Conservation (phyloP, 2,113 vertebrate genomes). For the Eublepharis macularius region DNA sequence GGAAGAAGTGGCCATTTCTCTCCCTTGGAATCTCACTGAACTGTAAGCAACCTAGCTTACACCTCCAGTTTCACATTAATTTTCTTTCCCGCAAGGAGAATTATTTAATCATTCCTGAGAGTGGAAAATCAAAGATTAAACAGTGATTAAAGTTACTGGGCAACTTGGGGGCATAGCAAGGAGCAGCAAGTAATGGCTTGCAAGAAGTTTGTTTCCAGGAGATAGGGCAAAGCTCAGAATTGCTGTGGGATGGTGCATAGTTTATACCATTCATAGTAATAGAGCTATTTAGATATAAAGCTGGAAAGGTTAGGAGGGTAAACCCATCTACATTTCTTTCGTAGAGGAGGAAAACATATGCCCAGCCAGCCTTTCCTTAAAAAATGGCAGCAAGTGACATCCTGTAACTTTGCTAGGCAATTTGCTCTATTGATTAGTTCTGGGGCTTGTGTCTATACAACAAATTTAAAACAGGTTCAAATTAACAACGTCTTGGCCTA, state of each 20-base stretch:
- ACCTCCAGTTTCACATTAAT: not conserved
- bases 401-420: not conserved
- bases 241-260: not conserved
- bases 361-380: not conserved
- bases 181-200: fast-evolving
- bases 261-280: not conserved
- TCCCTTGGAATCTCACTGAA: not conserved
- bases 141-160: not conserved
- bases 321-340: not conserved
- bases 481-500: not conserved
- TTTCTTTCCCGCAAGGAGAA: constrained; percentile 13
- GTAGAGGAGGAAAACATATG: not conserved
- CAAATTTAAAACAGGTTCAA: not conserved
- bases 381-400: not conserved
- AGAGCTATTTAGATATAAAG: not conserved
- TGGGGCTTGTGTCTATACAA: not conserved
- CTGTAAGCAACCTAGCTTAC: not conserved
- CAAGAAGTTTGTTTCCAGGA: not conserved
- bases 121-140: not conserved
- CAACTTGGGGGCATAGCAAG: fast-evolving
- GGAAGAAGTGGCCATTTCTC: not conserved
- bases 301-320: not conserved
- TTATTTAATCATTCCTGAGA: not conserved
- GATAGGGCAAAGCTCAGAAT: not conserved
- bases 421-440: not conserved